phyloP scores from a whole-genome alignment of 1,140 invertebrate genomes.

The Ceratina calcarata region DNA sequence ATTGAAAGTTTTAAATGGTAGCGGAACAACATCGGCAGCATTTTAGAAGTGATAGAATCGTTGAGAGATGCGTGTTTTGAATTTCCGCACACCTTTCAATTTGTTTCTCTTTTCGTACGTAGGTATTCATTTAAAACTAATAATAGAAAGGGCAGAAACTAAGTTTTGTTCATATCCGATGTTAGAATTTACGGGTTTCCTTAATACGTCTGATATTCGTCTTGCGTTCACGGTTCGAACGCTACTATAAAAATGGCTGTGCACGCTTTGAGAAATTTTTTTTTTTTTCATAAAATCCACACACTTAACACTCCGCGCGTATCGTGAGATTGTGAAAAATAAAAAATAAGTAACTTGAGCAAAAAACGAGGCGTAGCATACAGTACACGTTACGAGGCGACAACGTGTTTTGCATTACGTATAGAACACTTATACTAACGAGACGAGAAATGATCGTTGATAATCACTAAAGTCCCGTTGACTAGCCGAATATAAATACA shows the following conservation, averaged over 20 bases:
- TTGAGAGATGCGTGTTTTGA: conserved; percentile 20
- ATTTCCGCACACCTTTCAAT: conserved; percentile 21
- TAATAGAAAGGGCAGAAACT: conserved; percentile 37
- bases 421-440: conserved; percentile 67
- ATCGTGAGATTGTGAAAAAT: conserved; percentile 57
- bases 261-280: conserved; percentile 45
- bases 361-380: conserved; percentile 64
- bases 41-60: conserved; percentile 44
- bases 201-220: conserved; percentile 26
- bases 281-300: conserved; percentile 58
- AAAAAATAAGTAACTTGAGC: conserved; percentile 64
- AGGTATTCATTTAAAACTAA: conserved; percentile 8
- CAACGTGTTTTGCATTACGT: conserved; percentile 60
- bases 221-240: conserved; percentile 48
- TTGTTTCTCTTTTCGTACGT: conserved; percentile 12
- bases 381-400: conserved; percentile 53
- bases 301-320: conserved; percentile 63
- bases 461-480: conserved; percentile 66
- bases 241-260: conserved; percentile 60
- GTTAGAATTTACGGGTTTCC: conserved; percentile 21
- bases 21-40: conserved; percentile 44
- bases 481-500: conserved; percentile 68
- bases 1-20: conserved; percentile 42
- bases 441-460: conserved; percentile 53
- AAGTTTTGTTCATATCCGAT: conserved; percentile 12